Percentiles rank a stretch among this genome's conserved stretches.
phyloP scores from a whole-genome alignment of 2,797 vertebrate genomes.

The Agapornis canus region DNA sequence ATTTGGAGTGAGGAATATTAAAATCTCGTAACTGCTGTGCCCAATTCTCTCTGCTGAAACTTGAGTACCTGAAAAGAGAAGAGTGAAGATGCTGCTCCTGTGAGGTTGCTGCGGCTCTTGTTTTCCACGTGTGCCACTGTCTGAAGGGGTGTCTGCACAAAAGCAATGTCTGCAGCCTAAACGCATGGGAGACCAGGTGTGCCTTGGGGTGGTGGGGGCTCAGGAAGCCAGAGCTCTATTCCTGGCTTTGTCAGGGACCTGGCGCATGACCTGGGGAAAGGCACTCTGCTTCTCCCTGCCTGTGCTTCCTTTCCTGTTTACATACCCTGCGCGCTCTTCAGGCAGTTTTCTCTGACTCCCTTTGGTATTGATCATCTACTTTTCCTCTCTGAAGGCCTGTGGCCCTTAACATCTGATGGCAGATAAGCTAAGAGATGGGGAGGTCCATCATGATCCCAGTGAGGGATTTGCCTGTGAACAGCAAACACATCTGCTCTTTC shows the following conservation, averaged over 20 bases:
- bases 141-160: not conserved
- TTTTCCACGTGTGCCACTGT: not conserved
- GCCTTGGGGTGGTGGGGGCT: not conserved
- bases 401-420: not conserved
- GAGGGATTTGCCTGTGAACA: not conserved
- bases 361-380: not conserved
- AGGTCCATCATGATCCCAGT: not conserved
- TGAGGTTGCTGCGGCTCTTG: not conserved
- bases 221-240: slow-evolving; percentile 49
- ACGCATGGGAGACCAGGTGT: not conserved
- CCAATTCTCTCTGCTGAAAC: not conserved
- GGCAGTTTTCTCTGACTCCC: not conserved
- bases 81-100: not conserved
- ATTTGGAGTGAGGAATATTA: not conserved
- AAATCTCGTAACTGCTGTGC: not conserved
- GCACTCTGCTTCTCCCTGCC: not conserved
- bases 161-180: not conserved
- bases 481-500: not conserved
- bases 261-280: slow-evolving; percentile 10
- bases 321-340: not conserved
- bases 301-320: slow-evolving; percentile 51
- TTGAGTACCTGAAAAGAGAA: slow-evolving; percentile 4
- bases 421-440: not conserved
- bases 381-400: not conserved
- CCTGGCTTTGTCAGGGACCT: slow-evolving; percentile 24